phyloP scores from a whole-genome alignment of 2,113 vertebrate genomes.

The Neodontobutis hainanensis region DNA sequence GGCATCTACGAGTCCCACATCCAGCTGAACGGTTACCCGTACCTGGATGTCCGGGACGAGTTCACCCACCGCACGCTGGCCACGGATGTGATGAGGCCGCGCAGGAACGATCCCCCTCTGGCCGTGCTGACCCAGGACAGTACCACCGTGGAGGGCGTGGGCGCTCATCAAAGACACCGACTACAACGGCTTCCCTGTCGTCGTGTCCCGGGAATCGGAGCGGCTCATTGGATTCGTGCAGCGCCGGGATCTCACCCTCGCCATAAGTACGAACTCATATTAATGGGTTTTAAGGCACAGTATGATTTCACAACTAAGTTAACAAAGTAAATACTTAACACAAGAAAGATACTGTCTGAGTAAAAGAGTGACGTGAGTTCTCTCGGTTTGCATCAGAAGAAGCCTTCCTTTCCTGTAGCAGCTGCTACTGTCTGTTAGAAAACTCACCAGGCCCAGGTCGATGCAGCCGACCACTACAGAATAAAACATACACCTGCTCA shows the following conservation, averaged over 20 bases:
- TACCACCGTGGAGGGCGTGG: conserved; percentile 95
- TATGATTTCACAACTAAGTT: too few relatives aligned
- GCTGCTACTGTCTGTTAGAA: too few relatives aligned
- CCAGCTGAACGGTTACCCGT: conserved; percentile 95
- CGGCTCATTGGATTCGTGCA: conserved; percentile 95
- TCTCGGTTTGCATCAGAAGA: too few relatives aligned
- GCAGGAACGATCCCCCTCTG: conserved; percentile 89
- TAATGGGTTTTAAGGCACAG: background rate
- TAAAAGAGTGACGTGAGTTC: too few relatives aligned
- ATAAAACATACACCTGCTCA: too few relatives aligned
- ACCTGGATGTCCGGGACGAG: conserved; percentile 94
- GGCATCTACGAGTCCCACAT: conserved; percentile 98
- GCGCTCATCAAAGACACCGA: conserved; percentile 96
- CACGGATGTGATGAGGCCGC: conserved; percentile 93
- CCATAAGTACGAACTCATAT: conserved; percentile 86
- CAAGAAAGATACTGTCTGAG: too few relatives aligned
- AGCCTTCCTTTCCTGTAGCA: too few relatives aligned
- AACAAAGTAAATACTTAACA: background rate
- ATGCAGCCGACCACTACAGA: too few relatives aligned
- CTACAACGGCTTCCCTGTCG: conserved; percentile 97
- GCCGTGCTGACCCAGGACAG: conserved; percentile 92
- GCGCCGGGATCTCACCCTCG: conserved; percentile 92
- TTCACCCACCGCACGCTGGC: conserved; percentile 96
- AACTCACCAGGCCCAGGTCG: too few relatives aligned
- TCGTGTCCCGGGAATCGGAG: conserved; percentile 93